Conservation (phyloP, 2,888 invertebrate species). For the Drosophila neonasuta region DNA sequence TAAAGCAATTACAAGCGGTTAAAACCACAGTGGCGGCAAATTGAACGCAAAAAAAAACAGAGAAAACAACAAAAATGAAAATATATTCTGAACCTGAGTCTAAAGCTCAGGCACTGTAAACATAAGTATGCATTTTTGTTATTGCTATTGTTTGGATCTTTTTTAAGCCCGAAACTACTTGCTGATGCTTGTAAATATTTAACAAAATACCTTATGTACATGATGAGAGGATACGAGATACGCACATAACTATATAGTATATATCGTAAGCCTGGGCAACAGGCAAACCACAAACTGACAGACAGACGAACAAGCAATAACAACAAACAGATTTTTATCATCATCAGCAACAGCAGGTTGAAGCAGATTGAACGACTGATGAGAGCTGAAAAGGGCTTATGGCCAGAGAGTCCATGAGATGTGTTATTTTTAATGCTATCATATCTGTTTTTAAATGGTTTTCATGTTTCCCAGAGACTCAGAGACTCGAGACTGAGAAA, state of each 20-base stretch:
- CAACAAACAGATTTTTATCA: constrained; percentile 33
- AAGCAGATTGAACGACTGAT: constrained; percentile 15
- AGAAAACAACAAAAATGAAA: constrained; percentile 7
- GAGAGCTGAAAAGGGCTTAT: constrained; percentile 24
- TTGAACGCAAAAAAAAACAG: constrained; percentile 30
- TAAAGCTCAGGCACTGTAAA: constrained; percentile 3
- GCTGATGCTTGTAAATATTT: constrained; percentile 39
- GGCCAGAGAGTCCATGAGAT: constrained; percentile 28
- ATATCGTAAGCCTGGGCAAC: constrained; percentile 8
- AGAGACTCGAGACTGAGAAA: neutral
- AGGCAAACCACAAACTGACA: constrained; percentile 38
- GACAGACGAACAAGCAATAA: constrained; percentile 1
- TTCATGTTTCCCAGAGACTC: neutral
- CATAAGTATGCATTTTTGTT: constrained; percentile 39
- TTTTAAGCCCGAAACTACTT: constrained; percentile 25
- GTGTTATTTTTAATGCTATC: constrained; percentile 33
- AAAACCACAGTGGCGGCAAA: constrained; percentile 52
- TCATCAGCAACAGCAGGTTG: constrained; percentile 9
- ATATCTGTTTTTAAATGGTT: constrained; percentile 35
- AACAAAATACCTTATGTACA: constrained; percentile 27
- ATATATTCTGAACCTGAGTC: constrained; percentile 16
- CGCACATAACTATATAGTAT: neutral
- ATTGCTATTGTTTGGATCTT: constrained; percentile 11
- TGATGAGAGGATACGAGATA: neutral
- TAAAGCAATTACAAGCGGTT: constrained; percentile 60